phyloP scores from a whole-genome alignment of 2,888 invertebrate genomes.

The Eurois occulta region DNA sequence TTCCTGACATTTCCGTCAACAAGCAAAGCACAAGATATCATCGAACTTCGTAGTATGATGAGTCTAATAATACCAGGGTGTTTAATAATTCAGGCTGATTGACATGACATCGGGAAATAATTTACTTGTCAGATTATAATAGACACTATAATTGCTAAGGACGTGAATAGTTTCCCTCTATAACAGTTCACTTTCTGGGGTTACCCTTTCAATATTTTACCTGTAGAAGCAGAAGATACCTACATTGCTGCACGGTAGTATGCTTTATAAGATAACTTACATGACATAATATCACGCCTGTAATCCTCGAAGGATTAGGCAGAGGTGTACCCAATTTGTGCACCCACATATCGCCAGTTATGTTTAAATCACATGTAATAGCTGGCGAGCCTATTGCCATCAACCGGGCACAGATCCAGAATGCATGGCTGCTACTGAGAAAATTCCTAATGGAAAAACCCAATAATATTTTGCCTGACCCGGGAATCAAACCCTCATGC shows the following conservation, averaged over 20 bases:
- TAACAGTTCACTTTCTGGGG: not conserved
- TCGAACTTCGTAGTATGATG: slow-evolving; percentile 21
- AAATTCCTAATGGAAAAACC: too few species aligned
- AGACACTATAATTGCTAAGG: not conserved
- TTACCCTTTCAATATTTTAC: not conserved
- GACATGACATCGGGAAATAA: slow-evolving; percentile 9
- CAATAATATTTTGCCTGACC: too few species aligned
- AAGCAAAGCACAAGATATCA: slow-evolving; percentile 1
- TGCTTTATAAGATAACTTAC: too few species aligned
- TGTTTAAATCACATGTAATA: too few species aligned
- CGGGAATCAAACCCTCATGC: too few species aligned
- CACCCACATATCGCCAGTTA: too few species aligned
- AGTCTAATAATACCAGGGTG: not conserved
- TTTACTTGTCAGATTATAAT: not conserved
- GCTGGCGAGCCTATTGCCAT: too few species aligned
- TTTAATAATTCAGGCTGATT: slow-evolving; percentile 24
- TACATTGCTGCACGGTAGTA: not conserved
- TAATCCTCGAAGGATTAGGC: too few species aligned
- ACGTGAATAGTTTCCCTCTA: not conserved
- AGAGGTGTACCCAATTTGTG: too few species aligned
- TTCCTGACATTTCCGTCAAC: slow-evolving; percentile 17
- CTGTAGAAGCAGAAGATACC: not conserved
- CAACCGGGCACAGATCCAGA: too few species aligned
- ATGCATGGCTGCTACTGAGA: too few species aligned
- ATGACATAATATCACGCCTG: too few species aligned